Base-by-base conservation (phyloP, 2,797 vertebrate species). In the Pyrocephalus nanus region DNA sequence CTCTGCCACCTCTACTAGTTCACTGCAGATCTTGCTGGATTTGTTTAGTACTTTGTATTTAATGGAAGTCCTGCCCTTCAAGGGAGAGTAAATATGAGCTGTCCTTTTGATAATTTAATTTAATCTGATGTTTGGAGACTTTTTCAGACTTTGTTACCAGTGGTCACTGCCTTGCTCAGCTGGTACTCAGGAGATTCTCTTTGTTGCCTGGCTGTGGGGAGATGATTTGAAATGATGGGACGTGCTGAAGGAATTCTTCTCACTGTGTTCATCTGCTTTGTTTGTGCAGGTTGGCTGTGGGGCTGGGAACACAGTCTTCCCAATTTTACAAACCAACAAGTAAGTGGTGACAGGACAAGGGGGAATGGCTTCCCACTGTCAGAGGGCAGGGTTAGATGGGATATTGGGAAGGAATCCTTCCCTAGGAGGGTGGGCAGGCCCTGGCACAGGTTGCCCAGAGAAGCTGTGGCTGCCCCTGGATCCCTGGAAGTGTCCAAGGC, bases 281-380 rank as follows among this genome's bases (percentile, higher is more conserved):
- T 96, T 29, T 95, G 50, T 93, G 27, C 97, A 99, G 99, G 99
- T 99, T 72, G 99, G 99, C 97, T 99, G 99, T 96, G 99, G 99
- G 79, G 99, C 99, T 66, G 99, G 99, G 84, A 99, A 99, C 95
- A 99, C 99, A 4, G 99, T 99, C 67, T 99, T 99, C 95, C 99
- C 99, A 26, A 99, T 99, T 95, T 96, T 99, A 79, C 99, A 99
- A 97, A 99, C 98, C 74, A 99, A 99, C 98, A 99, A 99, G 99
- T 99, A 98, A 99, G 99, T 98, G n/a, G 42, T 78, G 34, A 27
- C 30, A 53, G 61, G 57, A 57, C 64, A 76, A 55, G 9, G 9
- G 21, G 45, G 22, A 65, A 30, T 58, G 21, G 45, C 15, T 71
- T 71, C n/a, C 5, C 25, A 26, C 12, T 84, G 51, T 15, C 66